Percentiles rank a stretch among this genome's conserved stretches.
Evolutionary conservation across 2,888 invertebrate species (phyloP).

Genomic region (Athrips mouffetella): DNA sequence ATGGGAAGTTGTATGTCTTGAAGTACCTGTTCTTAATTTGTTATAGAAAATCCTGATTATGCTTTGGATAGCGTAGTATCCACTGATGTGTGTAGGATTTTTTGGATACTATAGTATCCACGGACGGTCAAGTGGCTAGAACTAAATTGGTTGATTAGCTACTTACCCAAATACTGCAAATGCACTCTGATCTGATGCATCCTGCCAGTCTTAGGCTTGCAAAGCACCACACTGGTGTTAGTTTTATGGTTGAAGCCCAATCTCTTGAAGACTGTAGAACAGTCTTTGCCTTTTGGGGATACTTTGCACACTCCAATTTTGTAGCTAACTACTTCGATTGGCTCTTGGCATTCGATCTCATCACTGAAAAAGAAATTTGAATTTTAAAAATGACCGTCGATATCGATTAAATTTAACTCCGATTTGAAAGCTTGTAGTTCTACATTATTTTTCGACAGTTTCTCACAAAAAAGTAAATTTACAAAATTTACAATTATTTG

Average conservation of each 20-base stretch:
- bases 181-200: conserved; percentile 99
- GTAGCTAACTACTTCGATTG: conserved; percentile 95
- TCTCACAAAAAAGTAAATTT: too few relatives aligned
- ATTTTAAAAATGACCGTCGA: conserved; percentile 4
- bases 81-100: background rate
- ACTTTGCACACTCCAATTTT: conserved; percentile 98
- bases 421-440: too few relatives aligned
- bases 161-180: conserved; percentile 94
- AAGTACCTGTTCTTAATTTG: too few relatives aligned
- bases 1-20: too few relatives aligned
- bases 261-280: conserved; percentile 93
- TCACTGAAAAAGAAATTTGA: too few relatives aligned
- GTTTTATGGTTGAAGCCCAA: conserved; percentile 93
- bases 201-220: conserved; percentile 96
- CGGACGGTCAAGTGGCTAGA: background rate
- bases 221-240: conserved; percentile 94
- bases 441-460: too few relatives aligned
- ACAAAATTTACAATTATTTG: too few relatives aligned
- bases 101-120: background rate
- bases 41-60: too few relatives aligned
- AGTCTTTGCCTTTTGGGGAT: conserved; percentile 94
- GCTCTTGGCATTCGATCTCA: conserved; percentile 90
- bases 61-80: too few relatives aligned
- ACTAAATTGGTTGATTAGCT: background rate
- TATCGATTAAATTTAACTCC: background rate